Percentiles rank a stretch among this genome's conserved stretches.
phyloP scores from a whole-genome alignment of 1,140 invertebrate genomes.

The Drosophila navojoa region DNA sequence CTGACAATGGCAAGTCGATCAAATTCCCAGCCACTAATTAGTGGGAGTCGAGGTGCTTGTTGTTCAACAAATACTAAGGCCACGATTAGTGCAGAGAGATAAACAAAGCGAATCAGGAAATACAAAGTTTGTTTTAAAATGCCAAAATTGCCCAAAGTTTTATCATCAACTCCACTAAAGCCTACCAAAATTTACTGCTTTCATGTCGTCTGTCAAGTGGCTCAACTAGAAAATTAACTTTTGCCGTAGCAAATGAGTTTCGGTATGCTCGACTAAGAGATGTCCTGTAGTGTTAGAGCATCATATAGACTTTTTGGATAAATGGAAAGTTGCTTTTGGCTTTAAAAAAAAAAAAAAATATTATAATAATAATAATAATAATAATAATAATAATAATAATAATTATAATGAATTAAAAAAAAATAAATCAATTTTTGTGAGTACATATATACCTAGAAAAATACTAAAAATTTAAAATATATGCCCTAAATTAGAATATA shows the following conservation, averaged over 20 bases:
- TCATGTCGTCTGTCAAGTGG: constrained; percentile 27
- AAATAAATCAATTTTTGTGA: no score
- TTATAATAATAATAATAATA: no score
- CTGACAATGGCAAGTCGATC: constrained; percentile 12
- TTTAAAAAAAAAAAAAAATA: no score
- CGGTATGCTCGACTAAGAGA: background rate
- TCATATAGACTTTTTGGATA: no score
- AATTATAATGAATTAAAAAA: no score
- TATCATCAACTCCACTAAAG: background rate
- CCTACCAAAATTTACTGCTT: constrained; percentile 24
- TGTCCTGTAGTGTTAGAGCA: background rate
- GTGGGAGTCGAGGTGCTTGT: constrained; percentile 6
- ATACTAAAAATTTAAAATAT: no score
- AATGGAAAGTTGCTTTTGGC: no score
- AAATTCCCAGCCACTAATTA: constrained; percentile 45
- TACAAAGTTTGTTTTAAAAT: no score
- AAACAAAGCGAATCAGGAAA: background rate
- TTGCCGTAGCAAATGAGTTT: constrained; percentile 14
- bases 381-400: no score
- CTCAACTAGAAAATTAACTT: constrained; percentile 33
- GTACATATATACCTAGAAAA: no score
- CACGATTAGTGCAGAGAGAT: constrained; percentile 19
- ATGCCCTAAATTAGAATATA: no score
- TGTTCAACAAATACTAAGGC: constrained; percentile 5
- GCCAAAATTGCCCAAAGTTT: no score